phyloP scores from a whole-genome alignment of 2,888 invertebrate species.

The Eupithecia vulgata region DNA sequence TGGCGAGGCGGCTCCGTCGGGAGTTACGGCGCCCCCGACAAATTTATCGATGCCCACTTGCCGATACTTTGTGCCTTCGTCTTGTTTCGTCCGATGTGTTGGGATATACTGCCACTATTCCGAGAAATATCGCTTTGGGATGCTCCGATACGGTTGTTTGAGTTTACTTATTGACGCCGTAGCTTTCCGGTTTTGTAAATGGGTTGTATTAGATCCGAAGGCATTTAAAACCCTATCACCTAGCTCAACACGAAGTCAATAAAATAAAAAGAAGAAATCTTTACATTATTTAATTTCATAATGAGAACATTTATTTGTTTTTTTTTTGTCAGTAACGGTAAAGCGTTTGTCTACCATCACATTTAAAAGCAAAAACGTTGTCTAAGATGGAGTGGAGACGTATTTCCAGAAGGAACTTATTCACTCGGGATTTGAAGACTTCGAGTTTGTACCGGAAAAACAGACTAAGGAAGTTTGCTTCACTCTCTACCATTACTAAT shows the following conservation, averaged over 20 bases:
- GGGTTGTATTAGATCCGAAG: background rate
- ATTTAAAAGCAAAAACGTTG: no score
- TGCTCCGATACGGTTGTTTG: constrained; percentile 28
- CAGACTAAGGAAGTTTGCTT: no score
- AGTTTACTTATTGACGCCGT: constrained; percentile 31
- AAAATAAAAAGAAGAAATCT: background rate
- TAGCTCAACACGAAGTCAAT: background rate
- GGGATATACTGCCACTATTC: constrained; percentile 12
- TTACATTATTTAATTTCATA: no score
- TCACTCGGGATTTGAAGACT: no score
- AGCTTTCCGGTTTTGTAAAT: constrained; percentile 11
- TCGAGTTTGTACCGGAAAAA: no score
- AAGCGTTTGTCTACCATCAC: no score
- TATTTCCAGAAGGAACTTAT: no score
- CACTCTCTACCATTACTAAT: no score
- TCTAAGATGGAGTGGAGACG: no score
- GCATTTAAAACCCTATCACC: background rate
- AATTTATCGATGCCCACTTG: constrained; percentile 71
- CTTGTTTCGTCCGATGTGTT: constrained; percentile 25
- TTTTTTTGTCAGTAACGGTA: no score
- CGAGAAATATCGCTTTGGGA: constrained; percentile 40
- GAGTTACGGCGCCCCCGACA: constrained; percentile 66
- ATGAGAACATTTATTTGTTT: background rate
- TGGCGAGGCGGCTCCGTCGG: constrained; percentile 43
- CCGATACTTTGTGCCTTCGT: constrained; percentile 59